Evolutionary conservation across 2,888 invertebrate genomes (phyloP).

Genomic region (Melangyna quadrimaculata): DNA sequence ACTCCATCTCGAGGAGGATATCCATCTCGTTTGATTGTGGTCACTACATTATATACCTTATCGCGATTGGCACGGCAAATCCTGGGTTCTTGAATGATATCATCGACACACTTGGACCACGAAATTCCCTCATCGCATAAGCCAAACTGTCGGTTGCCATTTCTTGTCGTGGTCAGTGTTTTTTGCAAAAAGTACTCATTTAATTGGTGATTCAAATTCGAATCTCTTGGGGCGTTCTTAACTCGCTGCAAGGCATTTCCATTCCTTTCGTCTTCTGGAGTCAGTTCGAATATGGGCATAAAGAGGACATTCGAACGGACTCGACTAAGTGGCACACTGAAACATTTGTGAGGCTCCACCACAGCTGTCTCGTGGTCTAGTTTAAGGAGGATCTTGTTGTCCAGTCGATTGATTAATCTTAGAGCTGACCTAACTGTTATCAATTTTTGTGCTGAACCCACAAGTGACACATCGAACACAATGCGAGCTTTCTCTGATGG

Average conservation of each 20-base stretch:
- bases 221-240: conserved; percentile 37
- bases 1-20: conserved; percentile 85
- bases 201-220: conserved; percentile 52
- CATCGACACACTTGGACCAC: conserved; percentile 77
- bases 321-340: conserved; percentile 90
- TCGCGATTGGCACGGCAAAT: conserved; percentile 77
- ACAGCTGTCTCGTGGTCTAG: conserved; percentile 82
- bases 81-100: conserved; percentile 75
- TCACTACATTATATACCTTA: conserved; percentile 77
- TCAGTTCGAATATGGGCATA: conserved; percentile 83
- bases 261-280: conserved; percentile 59
- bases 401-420: conserved; percentile 88
- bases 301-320: conserved; percentile 88
- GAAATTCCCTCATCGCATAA: conserved; percentile 77
- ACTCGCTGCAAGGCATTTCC: conserved; percentile 46
- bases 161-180: conserved; percentile 27
- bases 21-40: conserved; percentile 86
- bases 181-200: conserved; percentile 48
- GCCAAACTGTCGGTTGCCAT: conserved; percentile 74
- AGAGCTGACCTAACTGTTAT: conserved; percentile 93
- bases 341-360: conserved; percentile 83
- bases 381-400: conserved; percentile 87
- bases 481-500: conserved; percentile 86
- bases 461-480: conserved; percentile 94
- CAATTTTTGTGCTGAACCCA: conserved; percentile 96